Percentiles rank a stretch among this genome's conserved stretches.
Evolutionary conservation across 2,888 invertebrate genomes (phyloP).

Genomic region (Papilio gigon): DNA sequence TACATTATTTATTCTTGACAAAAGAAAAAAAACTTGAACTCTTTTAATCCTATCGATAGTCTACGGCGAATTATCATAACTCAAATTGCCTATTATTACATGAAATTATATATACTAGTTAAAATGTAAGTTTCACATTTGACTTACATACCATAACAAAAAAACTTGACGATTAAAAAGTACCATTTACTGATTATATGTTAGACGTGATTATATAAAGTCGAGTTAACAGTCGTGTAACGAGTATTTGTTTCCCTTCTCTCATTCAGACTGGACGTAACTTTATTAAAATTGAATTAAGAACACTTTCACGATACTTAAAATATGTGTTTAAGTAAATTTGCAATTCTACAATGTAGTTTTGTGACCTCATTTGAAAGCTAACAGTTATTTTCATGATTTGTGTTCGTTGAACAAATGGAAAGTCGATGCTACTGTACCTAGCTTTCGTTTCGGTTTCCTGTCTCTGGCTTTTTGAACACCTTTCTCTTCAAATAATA

Average conservation of each 20-base stretch:
- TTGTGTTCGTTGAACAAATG: conserved; percentile 39
- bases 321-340: conserved; percentile 18
- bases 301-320: conserved; percentile 26
- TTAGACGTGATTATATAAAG: conserved; percentile 16
- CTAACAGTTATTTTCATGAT: conserved; percentile 34
- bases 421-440: conserved; percentile 37
- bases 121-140: background rate
- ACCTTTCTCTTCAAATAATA: conserved; percentile 70
- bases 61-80: background rate
- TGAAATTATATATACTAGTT: background rate
- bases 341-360: conserved; percentile 6
- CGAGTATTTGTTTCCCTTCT: conserved; percentile 16
- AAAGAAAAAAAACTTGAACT: background rate
- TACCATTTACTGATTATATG: conserved; percentile 2
- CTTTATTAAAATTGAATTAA: conserved; percentile 23
- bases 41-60: background rate
- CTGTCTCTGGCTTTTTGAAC: conserved; percentile 50
- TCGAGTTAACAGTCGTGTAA: conserved; percentile 5
- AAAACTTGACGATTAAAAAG: background rate
- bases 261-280: background rate
- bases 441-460: conserved; percentile 53
- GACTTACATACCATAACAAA: background rate
- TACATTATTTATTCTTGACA: background rate
- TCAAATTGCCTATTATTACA: background rate
- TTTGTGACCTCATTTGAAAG: conserved; percentile 21